phyloP scores from a whole-genome alignment of 1,140 invertebrate genomes.

The Scaptodrosophila lebanonensis region DNA sequence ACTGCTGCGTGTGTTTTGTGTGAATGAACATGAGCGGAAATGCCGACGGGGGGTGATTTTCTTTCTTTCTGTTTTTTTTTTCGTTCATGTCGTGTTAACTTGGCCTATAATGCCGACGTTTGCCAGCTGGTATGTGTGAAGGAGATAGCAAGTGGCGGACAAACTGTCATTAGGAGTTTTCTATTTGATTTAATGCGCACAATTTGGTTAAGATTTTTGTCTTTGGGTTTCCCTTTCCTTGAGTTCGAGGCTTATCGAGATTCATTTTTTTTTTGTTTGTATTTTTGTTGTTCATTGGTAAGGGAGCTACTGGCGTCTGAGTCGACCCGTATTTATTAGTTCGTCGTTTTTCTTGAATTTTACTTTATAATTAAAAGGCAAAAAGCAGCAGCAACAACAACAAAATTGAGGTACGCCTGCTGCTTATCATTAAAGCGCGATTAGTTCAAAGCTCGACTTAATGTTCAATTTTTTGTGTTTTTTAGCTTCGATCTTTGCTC shows the following conservation, averaged over 20 bases:
- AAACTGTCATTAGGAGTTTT: slow-evolving; percentile 20
- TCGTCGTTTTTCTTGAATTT: slow-evolving; percentile 26
- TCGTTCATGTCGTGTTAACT: background rate
- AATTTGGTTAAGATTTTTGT: slow-evolving; percentile 7
- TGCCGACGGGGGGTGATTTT: slow-evolving; percentile 54
- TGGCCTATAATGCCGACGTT: slow-evolving; percentile 1
- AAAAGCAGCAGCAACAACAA: no score
- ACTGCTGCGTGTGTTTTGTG: slow-evolving; percentile 14
- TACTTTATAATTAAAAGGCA: slow-evolving; percentile 55
- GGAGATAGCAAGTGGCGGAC: slow-evolving; percentile 7
- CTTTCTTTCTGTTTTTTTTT: slow-evolving; percentile 18
- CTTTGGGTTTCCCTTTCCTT: background rate
- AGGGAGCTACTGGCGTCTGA: slow-evolving; percentile 38
- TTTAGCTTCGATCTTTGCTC: no score
- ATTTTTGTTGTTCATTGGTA: no score
- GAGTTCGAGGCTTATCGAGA: no score
- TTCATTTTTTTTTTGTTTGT: no score
- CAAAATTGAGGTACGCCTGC: no score
- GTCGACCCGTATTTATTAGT: slow-evolving; percentile 51
- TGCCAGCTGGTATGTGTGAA: no score
- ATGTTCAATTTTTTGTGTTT: no score
- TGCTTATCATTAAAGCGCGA: slow-evolving; percentile 59
- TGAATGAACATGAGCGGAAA: slow-evolving; percentile 61
- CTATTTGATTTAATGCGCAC: slow-evolving; percentile 26
- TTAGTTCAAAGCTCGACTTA: slow-evolving; percentile 30